Percentiles rank a stretch among this genome's conserved stretches.
Evolutionary conservation across 92 coral and sea anemone genomes (phyloP).

Genomic region (Parazoanthus swiftii): DNA sequence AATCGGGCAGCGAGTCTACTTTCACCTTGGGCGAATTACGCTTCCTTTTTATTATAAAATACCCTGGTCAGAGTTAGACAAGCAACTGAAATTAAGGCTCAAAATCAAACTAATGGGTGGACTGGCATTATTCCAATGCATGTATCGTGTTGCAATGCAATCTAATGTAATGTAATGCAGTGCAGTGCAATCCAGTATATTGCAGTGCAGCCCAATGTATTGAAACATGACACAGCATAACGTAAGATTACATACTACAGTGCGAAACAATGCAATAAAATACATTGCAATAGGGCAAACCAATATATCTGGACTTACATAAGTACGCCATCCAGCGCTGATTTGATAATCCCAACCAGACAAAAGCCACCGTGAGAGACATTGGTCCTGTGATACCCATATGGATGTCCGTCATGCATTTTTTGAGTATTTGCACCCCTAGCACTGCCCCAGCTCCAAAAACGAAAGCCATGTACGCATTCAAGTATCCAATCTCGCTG

Average conservation of each 20-base stretch:
- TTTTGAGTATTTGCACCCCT: neutral
- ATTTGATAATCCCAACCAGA: neutral
- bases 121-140: too few relatives aligned
- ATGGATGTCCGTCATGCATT: neutral
- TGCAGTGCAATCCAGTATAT: too few relatives aligned
- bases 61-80: too few relatives aligned
- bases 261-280: neutral
- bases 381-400: neutral
- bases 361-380: neutral
- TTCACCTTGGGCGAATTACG: too few relatives aligned
- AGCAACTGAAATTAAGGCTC: too few relatives aligned
- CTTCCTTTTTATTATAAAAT: too few relatives aligned
- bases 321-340: neutral
- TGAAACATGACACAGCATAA: too few relatives aligned
- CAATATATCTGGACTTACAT: neutral
- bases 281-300: neutral
- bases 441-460: neutral
- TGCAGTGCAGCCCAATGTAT: neutral
- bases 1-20: too few relatives aligned
- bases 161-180: too few relatives aligned
- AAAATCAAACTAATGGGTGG: too few relatives aligned
- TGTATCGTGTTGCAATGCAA: too few relatives aligned
- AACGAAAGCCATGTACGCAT: neutral
- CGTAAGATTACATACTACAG: too few relatives aligned
- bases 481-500: neutral